These are phyloP conservation scores for Numenius phaeopus DNA, from an alignment of 2,797 vertebrate species.

Conservation along the genomic window DNA sequence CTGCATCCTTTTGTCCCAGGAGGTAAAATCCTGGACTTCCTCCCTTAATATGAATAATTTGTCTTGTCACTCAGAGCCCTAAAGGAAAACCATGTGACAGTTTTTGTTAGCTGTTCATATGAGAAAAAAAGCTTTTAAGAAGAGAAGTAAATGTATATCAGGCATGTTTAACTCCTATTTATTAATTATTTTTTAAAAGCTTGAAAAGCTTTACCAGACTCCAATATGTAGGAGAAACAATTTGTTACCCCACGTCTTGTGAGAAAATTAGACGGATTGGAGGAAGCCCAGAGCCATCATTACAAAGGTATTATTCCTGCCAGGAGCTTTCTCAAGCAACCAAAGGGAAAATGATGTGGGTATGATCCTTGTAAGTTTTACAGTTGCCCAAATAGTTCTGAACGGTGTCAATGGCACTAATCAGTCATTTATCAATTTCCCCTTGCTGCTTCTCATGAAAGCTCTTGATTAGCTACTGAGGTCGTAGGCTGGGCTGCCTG, in stretches of 20 bases:
- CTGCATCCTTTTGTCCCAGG: background rate
- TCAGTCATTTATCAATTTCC: background rate
- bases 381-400: background rate
- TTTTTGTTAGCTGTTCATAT: background rate
- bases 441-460: background rate
- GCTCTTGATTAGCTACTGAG: background rate
- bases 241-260: background rate
- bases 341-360: background rate
- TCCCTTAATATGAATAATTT: constrained; percentile 17
- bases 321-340: background rate
- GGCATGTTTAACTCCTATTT: background rate
- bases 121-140: background rate
- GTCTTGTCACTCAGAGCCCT: constrained; percentile 27
- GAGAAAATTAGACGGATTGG: background rate
- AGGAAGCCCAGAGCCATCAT: background rate
- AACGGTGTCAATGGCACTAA: background rate
- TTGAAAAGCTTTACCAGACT: background rate
- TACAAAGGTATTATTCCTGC: background rate
- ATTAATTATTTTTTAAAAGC: background rate
- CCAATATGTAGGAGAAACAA: background rate
- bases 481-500: background rate
- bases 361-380: background rate
- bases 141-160: background rate
- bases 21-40: constrained; percentile 12
- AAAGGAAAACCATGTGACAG: background rate